Base-by-base conservation (phyloP, 1,140 invertebrate genomes). In the Eurosta solidaginis region DNA sequence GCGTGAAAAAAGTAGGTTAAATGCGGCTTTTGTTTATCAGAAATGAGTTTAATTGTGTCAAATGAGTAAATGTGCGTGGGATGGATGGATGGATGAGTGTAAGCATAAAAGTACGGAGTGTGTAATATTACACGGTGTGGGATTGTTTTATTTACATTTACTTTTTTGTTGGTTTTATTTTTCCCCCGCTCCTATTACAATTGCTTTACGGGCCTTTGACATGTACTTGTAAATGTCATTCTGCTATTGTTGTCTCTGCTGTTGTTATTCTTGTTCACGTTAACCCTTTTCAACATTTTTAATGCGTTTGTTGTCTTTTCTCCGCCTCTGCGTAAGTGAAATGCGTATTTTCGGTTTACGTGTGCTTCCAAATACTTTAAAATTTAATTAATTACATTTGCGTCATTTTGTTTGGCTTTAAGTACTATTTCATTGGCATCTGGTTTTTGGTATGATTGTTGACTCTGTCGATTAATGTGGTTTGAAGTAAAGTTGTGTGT, bases 11-110 rank as follows among this genome's bases (percentile, higher is more conserved):
- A 29, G 33, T 42, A 68, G 59, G 33, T 68, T 68, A 68, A 68
- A 68, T 40, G 36, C n/a, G 33, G 33, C 59, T 68, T 68, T 68
- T 36, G 29, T 68, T 68, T n/a, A 7, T 29, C 4, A 3, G 27
- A 42, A 68, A 68, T 68, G 59, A n/a, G 59, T 68, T 68, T 68
- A 68, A 68, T 68, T 40, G 59, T 68, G 33, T 9, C 59, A 40
- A 68, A 36, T n/a, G 33, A 42, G 33, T n/a, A 36, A n/a, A 20
- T 68, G 33, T 36, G 59, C 33, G n/a, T 29, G 27, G 12, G 59
- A n/a, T n/a, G n/a, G n/a, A n/a, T n/a, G n/a, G n/a, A n/a, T n/a
- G n/a, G n/a, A n/a, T n/a, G n/a, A n/a, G n/a, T n/a, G n/a, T n/a
- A n/a, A n/a, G n/a, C n/a, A n/a, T n/a, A n/a, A n/a, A n/a, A n/a